Base-by-base conservation (phyloP, 2,797 vertebrate genomes). In the Acanthurus lineatus region DNA sequence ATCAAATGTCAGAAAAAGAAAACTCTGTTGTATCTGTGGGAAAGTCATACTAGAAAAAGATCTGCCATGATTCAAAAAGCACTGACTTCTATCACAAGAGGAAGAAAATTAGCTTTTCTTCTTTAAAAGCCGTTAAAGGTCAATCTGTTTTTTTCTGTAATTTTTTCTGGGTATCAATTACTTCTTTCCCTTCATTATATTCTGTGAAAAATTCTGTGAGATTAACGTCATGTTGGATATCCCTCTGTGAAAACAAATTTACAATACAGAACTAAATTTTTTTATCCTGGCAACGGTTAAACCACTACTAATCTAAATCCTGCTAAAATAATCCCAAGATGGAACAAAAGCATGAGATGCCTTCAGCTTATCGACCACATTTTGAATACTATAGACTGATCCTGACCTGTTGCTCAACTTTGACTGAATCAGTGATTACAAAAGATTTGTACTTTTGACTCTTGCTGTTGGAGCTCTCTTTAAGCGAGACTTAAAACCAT, bases 1-100 rank as follows among this genome's bases (percentile, higher is more conserved):
- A 87, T 70, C 60, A 72, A 79, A 79, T 54, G 71, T 72, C 71
- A 51, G 78, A 79, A 63, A 68, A 84, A 84, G 71, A 85, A 63
- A 81, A 73, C 66, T 77, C 69, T 73, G 82, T 88, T 73, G 83
- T 88, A 81, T 88, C 77, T 81, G 81, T 74, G 72, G 59, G 72
- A 72, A 77, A 86, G 92, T 91, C 89, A 88, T 79, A 76, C 69
- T 22, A 82, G 67, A 62, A 47, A 80, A 78, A 81, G 83, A 89
- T 92, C 85, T 86, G 81, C 79, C 80, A 70, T 59, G 59, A 58
- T 62, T 84, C 85, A 82, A 77, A 88, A 89, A 86, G 79, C 73
- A 49, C 81, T 83, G 69, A 56, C 52, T 72, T 66, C 65, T 64
- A 81, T 84, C 61, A 77, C 47, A 85, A 71, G 70, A 66, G 69